These are phyloP conservation scores for Tragelaphus eurycerus DNA, from an alignment of 2,797 vertebrate genomes.

Conservation along the genomic window DNA sequence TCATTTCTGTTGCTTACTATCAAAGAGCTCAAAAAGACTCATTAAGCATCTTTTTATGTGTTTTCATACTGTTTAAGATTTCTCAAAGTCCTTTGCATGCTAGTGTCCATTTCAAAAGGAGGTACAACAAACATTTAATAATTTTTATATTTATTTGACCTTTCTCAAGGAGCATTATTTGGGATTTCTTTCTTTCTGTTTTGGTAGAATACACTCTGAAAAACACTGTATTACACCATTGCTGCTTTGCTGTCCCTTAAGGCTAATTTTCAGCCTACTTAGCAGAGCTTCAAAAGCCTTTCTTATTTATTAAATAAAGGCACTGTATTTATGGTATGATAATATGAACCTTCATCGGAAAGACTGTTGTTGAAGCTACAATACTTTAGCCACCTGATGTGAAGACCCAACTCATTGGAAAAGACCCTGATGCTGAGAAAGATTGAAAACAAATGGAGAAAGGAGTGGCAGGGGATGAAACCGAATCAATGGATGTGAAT, in stretches of 20 bases:
- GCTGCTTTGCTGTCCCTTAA: not conserved
- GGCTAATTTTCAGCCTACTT: not conserved
- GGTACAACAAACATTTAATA: not conserved
- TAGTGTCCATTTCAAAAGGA: not conserved
- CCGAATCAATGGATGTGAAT: not conserved
- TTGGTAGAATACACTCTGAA: not conserved
- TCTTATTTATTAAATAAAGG: not conserved
- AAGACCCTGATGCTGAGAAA: not conserved
- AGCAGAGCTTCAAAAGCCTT: not conserved
- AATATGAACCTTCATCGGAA: not conserved
- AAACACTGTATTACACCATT: not conserved
- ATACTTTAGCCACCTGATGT: not conserved
- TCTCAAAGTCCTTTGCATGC: constrained; percentile 9
- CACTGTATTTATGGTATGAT: not conserved
- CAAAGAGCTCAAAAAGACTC: not conserved
- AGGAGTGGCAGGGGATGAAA: not conserved
- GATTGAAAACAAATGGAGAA: not conserved
- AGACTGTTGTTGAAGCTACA: not conserved
- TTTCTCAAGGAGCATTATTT: not conserved
- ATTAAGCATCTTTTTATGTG: not conserved
- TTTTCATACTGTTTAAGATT: not conserved
- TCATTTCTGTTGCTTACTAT: not conserved
- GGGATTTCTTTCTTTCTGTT: not conserved
- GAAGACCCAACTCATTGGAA: not conserved
- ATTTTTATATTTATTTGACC: not conserved